Evolutionary conservation across 2,113 vertebrate species (phyloP), one percentile per base, ranked within the genome.

Genomic region (Prolemur simus): DNA sequence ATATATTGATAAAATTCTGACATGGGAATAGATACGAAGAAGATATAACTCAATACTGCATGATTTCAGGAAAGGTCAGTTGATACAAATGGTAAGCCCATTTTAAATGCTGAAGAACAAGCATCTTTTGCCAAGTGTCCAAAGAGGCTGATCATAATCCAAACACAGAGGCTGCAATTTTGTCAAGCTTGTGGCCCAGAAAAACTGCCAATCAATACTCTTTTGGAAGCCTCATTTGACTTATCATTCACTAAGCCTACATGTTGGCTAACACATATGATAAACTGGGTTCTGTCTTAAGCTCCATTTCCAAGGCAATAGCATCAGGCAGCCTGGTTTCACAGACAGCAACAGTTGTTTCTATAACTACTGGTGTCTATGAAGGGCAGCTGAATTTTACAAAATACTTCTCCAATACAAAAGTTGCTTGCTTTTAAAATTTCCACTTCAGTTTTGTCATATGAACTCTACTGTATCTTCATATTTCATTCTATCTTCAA

Each of bases 71-170:
- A 91, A 89, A 91, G 39, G 39, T 71, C 85, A 81, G 12, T 14
- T 68, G 85, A 94, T 68, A 82, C 29, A 85, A 94, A 84, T 13
- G 68, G 56, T 25, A 95, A 94, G 34, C 56, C 63, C 3, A 18
- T n/a, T 89, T 89, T 95, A 87, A 94, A 49, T 45, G 45, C 15
- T 66, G 52, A 94, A 94, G 54, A 92, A 87, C 60, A 85, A 91
- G 66, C 52, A 83, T 85, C 39, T 81, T 77, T 60, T 88, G 52
- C 39, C 85, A 64, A 58, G n/a, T 93, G 60, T 93, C 45, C 64
- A 89, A 76, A 80, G 0, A 68, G 27, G 27, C n/a, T 76, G 66
- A 86, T 54, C 3, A 12, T 56, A 94, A 89, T 96, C 47, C 54
- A 93, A 89, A 91, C 42, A 64, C 4, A 91, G 49, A 83, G 34